Evolutionary conservation across 2,888 invertebrate genomes (phyloP).

Genomic region (Cephus runcator): DNA sequence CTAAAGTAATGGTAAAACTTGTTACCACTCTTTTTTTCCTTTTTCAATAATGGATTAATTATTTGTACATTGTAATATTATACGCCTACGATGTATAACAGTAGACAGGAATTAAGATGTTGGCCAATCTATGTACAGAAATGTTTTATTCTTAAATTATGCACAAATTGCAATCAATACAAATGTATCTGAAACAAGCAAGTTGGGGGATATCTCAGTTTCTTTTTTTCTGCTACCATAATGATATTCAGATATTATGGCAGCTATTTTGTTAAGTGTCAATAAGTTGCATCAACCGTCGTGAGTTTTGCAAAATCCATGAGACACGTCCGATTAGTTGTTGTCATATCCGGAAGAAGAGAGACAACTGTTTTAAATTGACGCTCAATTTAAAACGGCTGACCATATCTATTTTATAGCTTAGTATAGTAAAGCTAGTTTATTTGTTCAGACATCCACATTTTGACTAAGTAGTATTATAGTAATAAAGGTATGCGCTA

Average conservation of each 20-base stretch:
- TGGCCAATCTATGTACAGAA: slow-evolving; percentile 63
- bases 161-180: slow-evolving; percentile 68
- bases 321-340: slow-evolving; percentile 64
- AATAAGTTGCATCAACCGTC: slow-evolving; percentile 58
- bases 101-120: not conserved
- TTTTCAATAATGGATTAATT: too few relatives aligned
- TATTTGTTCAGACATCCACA: slow-evolving; percentile 66
- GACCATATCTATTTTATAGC: slow-evolving; percentile 57
- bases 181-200: slow-evolving; percentile 68
- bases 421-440: slow-evolving; percentile 65
- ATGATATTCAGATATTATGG: slow-evolving; percentile 60
- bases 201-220: slow-evolving; percentile 67
- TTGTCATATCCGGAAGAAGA: slow-evolving; percentile 65
- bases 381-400: slow-evolving; percentile 51
- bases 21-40: too few relatives aligned
- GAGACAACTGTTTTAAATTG: slow-evolving; percentile 54
- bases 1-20: too few relatives aligned
- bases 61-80: too few relatives aligned
- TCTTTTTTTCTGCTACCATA: slow-evolving; percentile 58
- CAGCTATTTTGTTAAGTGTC: slow-evolving; percentile 60
- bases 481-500: slow-evolving; percentile 66
- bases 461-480: slow-evolving; percentile 66
- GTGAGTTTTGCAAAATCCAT: slow-evolving; percentile 57
- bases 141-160: slow-evolving; percentile 68
- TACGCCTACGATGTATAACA: too few relatives aligned